Percentiles rank a stretch among this genome's conserved stretches.
Evolutionary conservation across 2,888 invertebrate genomes (phyloP).

Genomic region (Ophioninae sp.): DNA sequence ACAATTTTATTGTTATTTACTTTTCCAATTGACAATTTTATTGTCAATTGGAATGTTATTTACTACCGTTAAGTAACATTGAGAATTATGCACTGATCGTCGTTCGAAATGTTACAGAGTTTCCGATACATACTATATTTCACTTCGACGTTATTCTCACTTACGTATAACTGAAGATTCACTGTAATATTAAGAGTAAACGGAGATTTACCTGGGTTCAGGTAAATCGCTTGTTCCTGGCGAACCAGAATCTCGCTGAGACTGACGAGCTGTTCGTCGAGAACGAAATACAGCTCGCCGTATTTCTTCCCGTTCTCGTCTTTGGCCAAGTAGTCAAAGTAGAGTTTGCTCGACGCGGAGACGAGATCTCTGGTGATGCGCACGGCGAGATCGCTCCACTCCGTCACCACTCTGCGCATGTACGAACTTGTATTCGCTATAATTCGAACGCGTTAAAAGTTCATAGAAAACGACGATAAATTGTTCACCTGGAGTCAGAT

Average conservation of each 20-base stretch:
- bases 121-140: too few species aligned
- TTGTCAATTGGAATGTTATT: too few species aligned
- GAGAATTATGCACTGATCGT: too few species aligned
- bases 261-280: conserved; percentile 69
- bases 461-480: not conserved
- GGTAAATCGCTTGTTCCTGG: conserved; percentile 69
- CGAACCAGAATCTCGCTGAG: conserved; percentile 70
- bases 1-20: too few species aligned
- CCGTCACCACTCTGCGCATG: conserved; percentile 51
- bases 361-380: conserved; percentile 69
- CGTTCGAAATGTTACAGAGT: too few species aligned
- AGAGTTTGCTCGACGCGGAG: conserved; percentile 65
- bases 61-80: too few species aligned
- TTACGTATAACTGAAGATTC: too few species aligned
- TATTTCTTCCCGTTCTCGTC: conserved; percentile 67
- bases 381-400: conserved; percentile 71
- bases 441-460: not conserved
- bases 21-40: too few species aligned
- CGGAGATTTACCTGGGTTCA: conserved; percentile 64
- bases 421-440: not conserved
- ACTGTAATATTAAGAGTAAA: too few species aligned
- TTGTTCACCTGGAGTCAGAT: conserved; percentile 13
- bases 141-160: too few species aligned
- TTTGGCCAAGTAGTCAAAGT: conserved; percentile 69
- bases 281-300: conserved; percentile 75